Evolutionary conservation across 2,797 vertebrate genomes (phyloP).

Genomic region (Chelmon rostratus): DNA sequence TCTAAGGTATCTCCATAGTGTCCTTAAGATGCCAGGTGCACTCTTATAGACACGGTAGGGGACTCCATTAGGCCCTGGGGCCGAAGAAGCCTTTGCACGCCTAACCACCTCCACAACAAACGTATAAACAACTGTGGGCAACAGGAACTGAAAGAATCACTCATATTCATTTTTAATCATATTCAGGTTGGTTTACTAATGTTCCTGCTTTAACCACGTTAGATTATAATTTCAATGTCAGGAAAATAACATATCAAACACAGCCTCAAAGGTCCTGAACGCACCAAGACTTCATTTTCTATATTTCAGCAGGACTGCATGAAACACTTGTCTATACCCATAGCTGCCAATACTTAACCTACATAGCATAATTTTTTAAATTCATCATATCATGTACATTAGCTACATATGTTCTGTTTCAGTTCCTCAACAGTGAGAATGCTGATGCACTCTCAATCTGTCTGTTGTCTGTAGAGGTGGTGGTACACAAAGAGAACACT

Average conservation of each 20-base stretch:
- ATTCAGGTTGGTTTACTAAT: neutral
- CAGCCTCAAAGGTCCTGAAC: neutral
- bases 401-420: neutral
- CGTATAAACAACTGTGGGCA: too few species aligned
- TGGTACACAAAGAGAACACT: slow-evolving; percentile 1
- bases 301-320: neutral
- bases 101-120: too few species aligned
- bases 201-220: neutral
- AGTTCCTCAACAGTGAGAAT: neutral
- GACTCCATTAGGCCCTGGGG: too few species aligned
- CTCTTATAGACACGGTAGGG: too few species aligned
- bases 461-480: neutral
- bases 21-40: too few species aligned
- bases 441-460: neutral
- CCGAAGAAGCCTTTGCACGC: too few species aligned
- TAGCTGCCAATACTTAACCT: neutral
- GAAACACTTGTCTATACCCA: neutral
- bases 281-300: too few species aligned
- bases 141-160: neutral
- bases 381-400: neutral
- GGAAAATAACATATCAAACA: too few species aligned
- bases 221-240: neutral
- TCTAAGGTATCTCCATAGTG: too few species aligned
- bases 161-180: neutral
- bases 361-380: too few species aligned